phyloP scores from a whole-genome alignment of 2,113 vertebrate species.

The Aramus guarauna region DNA sequence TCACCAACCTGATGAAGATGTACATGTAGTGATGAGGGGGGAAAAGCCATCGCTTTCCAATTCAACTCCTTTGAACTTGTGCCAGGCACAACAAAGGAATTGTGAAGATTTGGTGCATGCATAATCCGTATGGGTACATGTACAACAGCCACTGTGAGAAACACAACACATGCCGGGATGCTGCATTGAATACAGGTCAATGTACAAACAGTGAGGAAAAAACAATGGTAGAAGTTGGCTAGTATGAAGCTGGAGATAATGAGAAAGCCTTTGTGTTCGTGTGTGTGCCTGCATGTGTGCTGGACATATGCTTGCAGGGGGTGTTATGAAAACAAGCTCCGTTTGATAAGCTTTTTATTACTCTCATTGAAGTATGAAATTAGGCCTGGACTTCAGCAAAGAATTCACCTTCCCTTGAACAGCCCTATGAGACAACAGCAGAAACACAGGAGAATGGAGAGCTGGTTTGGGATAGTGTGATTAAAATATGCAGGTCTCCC shows the following conservation, averaged over 20 bases:
- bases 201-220: neutral
- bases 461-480: neutral
- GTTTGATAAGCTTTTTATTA: neutral
- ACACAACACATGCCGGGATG: neutral
- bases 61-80: constrained; percentile 33
- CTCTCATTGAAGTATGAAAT: neutral
- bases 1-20: constrained; percentile 25
- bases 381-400: neutral
- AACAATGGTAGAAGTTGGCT: neutral
- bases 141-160: neutral
- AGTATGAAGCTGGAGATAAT: neutral
- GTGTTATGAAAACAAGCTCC: neutral
- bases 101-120: constrained; percentile 19
- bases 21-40: neutral
- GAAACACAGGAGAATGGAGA: neutral
- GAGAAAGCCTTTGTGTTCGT: neutral
- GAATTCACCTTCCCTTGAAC: neutral
- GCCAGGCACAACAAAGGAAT: constrained; percentile 18
- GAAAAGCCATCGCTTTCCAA: neutral
- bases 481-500: neutral
- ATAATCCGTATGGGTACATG: neutral
- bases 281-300: neutral
- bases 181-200: neutral
- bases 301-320: neutral
- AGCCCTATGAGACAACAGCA: neutral